phyloP scores from a whole-genome alignment of 2,113 vertebrate genomes.

The Sander vitreus region DNA sequence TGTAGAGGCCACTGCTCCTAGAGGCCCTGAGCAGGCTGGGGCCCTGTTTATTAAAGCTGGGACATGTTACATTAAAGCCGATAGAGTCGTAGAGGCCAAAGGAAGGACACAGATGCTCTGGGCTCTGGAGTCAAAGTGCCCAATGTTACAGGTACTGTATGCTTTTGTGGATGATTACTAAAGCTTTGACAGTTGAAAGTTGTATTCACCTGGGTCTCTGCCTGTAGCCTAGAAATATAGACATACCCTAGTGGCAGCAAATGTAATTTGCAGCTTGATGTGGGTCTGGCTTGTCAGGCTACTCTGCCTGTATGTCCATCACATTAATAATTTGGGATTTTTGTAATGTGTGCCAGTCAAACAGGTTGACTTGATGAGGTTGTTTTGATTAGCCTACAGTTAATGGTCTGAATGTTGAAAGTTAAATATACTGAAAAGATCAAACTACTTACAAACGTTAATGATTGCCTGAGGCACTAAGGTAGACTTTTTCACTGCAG shows the following conservation, averaged over 20 bases:
- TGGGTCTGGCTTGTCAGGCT: too few species aligned
- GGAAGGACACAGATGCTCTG: constrained; percentile 77
- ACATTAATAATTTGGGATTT: neutral
- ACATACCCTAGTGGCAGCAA: too few species aligned
- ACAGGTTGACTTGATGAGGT: neutral
- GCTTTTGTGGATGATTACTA: neutral
- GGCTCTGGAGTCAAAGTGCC: constrained; percentile 80
- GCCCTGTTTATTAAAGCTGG: constrained; percentile 80
- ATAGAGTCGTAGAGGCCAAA: constrained; percentile 48
- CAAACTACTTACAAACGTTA: neutral
- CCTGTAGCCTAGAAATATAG: neutral
- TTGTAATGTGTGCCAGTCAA: neutral
- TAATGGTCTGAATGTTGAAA: neutral
- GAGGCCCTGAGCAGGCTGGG: constrained; percentile 57
- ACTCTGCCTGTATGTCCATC: neutral
- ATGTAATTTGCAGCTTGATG: too few species aligned
- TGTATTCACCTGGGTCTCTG: neutral
- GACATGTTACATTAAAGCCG: constrained; percentile 79
- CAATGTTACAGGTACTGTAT: constrained; percentile 72
- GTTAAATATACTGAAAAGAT: neutral
- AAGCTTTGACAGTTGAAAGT: neutral
- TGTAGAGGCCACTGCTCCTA: constrained; percentile 63
- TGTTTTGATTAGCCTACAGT: neutral
- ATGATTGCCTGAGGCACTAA: neutral
- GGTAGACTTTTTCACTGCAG: neutral